Conservation (phyloP, 2,113 vertebrate genomes). For the Chlorodrepanis virens region DNA sequence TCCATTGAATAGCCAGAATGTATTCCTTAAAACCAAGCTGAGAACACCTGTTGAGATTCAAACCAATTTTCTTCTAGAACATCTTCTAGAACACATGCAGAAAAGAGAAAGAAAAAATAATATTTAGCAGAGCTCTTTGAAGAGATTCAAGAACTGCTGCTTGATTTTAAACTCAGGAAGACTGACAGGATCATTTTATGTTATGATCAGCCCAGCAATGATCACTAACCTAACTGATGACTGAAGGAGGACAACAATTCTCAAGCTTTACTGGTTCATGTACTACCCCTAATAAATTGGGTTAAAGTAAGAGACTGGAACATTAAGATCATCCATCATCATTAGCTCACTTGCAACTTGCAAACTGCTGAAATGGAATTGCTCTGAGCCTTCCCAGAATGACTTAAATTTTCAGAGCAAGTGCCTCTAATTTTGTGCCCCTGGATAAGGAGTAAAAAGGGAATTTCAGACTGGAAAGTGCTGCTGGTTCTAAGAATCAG, state of each 20-base stretch:
- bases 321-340: neutral
- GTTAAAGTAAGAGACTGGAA: neutral
- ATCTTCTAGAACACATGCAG: neutral
- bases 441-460: neutral
- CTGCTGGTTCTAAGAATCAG: neutral
- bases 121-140: neutral
- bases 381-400: neutral
- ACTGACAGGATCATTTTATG: neutral
- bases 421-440: neutral
- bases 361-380: neutral
- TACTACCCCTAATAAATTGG: neutral
- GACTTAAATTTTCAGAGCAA: neutral
- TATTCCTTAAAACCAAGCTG: neutral
- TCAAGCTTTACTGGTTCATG: neutral
- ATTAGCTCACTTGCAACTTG: neutral
- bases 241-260: neutral
- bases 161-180: neutral
- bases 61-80: neutral
- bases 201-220: neutral
- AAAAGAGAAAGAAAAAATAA: neutral
- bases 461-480: neutral
- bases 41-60: neutral
- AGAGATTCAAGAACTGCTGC: neutral
- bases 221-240: neutral
- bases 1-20: neutral